Evolutionary conservation across 2,888 invertebrate genomes (phyloP).

Genomic region (Metalampra italica): DNA sequence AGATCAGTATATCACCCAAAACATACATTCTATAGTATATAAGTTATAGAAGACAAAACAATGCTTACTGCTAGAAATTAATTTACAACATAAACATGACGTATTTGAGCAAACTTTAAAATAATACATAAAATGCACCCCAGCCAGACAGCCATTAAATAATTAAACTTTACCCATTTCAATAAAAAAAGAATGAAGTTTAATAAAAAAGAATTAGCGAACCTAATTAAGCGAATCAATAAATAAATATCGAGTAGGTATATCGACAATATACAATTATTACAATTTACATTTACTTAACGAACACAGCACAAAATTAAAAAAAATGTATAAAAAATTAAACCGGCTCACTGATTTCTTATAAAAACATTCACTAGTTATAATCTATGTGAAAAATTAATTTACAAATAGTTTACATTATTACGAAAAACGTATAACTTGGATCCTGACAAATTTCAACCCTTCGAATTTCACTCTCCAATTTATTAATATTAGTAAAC

Average conservation of each 20-base stretch:
- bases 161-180: conserved; percentile 44
- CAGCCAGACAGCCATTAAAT: conserved; percentile 63
- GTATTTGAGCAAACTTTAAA: conserved; percentile 67
- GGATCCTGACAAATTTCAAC: conserved; percentile 62
- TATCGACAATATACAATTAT: conserved; percentile 76
- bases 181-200: conserved; percentile 35
- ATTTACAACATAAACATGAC: conserved; percentile 59
- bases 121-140: conserved; percentile 55
- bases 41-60: conserved; percentile 38
- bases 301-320: conserved; percentile 76
- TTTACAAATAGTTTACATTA: conserved; percentile 74
- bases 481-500: conserved; percentile 57
- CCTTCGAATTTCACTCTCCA: conserved; percentile 47
- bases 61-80: conserved; percentile 54
- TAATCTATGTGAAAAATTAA: conserved; percentile 66
- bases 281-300: conserved; percentile 76
- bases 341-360: conserved; percentile 66
- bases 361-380: conserved; percentile 67
- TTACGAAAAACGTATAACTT: conserved; percentile 71
- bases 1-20: background rate
- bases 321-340: conserved; percentile 49
- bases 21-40: conserved; percentile 8
- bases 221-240: conserved; percentile 71
- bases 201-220: conserved; percentile 32
- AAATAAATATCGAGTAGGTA: conserved; percentile 72